Percentiles rank a stretch among this genome's conserved stretches.
Conservation (phyloP, 2,113 vertebrate genomes). For the Lonchura striata region DNA sequence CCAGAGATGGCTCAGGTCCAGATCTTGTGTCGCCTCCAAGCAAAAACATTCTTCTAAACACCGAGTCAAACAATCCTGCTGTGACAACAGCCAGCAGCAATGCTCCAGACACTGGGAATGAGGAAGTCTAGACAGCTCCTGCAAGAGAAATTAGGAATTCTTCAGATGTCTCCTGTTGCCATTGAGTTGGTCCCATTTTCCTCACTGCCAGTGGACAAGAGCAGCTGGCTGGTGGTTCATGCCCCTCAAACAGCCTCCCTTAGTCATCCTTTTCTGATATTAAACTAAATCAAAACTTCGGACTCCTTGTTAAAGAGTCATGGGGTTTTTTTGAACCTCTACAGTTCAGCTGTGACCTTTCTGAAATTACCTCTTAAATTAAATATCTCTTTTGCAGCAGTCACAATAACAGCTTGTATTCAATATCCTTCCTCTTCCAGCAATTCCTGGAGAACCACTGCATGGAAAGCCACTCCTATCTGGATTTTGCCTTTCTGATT, state of each 20-base stretch:
- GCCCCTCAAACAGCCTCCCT: background rate
- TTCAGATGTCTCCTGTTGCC: background rate
- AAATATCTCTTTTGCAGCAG: background rate
- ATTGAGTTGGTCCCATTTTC: background rate
- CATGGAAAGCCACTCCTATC: background rate
- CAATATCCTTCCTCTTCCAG: background rate
- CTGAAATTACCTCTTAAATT: background rate
- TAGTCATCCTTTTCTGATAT: background rate
- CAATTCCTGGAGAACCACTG: background rate
- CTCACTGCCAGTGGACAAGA: background rate
- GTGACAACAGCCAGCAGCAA: background rate
- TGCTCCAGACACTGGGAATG: background rate
- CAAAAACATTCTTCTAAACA: background rate
- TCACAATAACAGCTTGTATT: accelerated
- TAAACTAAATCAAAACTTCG: background rate
- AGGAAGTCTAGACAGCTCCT: background rate
- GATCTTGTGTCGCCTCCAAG: background rate
- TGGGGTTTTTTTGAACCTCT: background rate
- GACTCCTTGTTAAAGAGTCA: background rate
- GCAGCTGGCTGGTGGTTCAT: background rate
- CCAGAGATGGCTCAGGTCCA: background rate
- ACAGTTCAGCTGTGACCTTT: background rate
- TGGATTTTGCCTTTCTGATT: background rate
- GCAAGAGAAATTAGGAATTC: background rate
- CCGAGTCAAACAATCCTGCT: background rate